These are phyloP conservation scores for Drosophila nebulosa DNA, from an alignment of 1,140 invertebrate species.

Conservation along the genomic window DNA sequence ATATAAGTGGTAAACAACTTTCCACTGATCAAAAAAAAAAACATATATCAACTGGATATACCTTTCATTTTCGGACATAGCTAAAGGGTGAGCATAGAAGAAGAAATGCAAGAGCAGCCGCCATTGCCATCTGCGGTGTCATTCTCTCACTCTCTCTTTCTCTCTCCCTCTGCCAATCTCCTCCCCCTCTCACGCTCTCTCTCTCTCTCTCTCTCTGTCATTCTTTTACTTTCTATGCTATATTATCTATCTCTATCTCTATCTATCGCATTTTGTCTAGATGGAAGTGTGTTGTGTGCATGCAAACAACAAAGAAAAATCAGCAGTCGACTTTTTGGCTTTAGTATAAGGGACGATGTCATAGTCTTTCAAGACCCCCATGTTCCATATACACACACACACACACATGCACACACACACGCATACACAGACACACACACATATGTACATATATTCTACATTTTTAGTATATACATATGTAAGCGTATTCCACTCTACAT, in stretches of 20 bases:
- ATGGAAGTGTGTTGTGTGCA: conserved; percentile 55
- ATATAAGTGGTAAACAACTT: too few relatives aligned
- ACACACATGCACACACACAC: not conserved
- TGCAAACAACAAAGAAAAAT: conserved; percentile 77
- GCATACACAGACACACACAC: not conserved
- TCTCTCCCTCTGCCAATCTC: not conserved
- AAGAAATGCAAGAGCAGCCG: conserved; percentile 35
- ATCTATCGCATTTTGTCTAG: conserved; percentile 15
- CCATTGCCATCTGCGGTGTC: not conserved
- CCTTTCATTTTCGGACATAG: too few relatives aligned
- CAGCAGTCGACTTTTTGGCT: conserved; percentile 60
- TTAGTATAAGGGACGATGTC: conserved; percentile 24
- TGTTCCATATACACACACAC: not conserved
- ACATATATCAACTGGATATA: too few relatives aligned
- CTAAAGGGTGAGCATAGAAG: not conserved
- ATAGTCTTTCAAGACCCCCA: conserved; percentile 12
- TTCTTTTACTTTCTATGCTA: not conserved
- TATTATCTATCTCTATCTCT: conserved; percentile 3
- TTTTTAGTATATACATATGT: not conserved
- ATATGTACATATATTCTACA: not conserved
- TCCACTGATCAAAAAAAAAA: too few relatives aligned
- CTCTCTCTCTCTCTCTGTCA: not conserved
- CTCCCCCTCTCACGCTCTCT: not conserved
- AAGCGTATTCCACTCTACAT: conserved; percentile 19
- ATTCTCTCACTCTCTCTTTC: not conserved